Conservation (phyloP, 2,888 invertebrate genomes). For the Maniola hyperantus region DNA sequence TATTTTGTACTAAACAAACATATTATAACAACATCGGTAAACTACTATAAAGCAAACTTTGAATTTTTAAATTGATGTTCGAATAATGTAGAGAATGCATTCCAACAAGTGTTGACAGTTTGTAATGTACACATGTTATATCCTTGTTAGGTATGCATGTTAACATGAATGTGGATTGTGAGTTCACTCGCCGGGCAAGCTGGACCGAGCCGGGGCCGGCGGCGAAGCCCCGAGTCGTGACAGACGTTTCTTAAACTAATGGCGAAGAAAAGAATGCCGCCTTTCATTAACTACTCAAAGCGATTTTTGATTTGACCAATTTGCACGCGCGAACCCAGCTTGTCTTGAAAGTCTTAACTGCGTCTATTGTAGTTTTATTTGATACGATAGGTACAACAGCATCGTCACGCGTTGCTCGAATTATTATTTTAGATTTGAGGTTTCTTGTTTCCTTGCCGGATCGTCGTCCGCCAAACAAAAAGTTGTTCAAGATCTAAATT, state of each 20-base stretch:
- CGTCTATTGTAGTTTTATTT: constrained; percentile 65
- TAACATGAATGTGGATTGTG: constrained; percentile 44
- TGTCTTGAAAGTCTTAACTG: constrained; percentile 49
- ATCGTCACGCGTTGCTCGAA: constrained; percentile 29
- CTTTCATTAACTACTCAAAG: constrained; percentile 61
- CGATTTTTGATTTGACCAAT: constrained; percentile 67
- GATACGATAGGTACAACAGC: constrained; percentile 21
- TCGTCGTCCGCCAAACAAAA: constrained; percentile 30
- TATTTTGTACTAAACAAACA: no score
- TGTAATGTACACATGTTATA: constrained; percentile 39
- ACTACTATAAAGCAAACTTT: no score
- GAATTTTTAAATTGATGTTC: constrained; percentile 20
- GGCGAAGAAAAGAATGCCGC: constrained; percentile 70
- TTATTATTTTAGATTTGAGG: constrained; percentile 25
- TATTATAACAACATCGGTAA: no score
- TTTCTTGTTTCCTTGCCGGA: constrained; percentile 42
- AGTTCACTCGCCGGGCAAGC: constrained; percentile 41
- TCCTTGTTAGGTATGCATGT: constrained; percentile 44
- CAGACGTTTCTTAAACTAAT: constrained; percentile 74
- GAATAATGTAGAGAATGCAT: constrained; percentile 31
- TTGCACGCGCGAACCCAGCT: constrained; percentile 70
- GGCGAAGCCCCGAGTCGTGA: constrained; percentile 69
- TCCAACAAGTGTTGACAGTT: constrained; percentile 36
- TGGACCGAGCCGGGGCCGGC: constrained; percentile 43
- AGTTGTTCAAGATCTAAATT: constrained; percentile 26